Evolutionary conservation across 2,797 vertebrate species (phyloP), one percentile per base, ranked within the genome.

Genomic region (Rousettus madagascariensis): DNA sequence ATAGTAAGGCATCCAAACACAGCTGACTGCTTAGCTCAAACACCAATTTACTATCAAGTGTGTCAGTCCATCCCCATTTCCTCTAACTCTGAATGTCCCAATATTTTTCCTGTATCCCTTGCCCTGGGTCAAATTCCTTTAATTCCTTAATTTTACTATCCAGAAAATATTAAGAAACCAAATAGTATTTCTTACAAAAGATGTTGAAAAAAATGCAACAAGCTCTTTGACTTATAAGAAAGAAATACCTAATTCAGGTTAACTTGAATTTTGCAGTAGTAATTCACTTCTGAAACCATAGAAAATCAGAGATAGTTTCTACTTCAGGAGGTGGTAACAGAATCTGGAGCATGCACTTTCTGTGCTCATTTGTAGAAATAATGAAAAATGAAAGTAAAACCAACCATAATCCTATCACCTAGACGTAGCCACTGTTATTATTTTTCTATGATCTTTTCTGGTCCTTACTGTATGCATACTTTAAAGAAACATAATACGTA

Each of bases 301-400:
- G 61, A 90, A 95, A 94, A 93, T 53, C 38, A 91, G 79, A 79
- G 41, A 51, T 57, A 63, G 55, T 85, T 92, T 82, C 33, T 75
- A 41, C 55, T 92, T 92, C 53, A 91, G 61, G 17, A 95, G 28
- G 16, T 86, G 22, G 51, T 65, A 83, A 86, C 17, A 91, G 75
- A 91, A 49, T 78, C 26, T 46, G 55, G 43, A 63, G 36, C 63
- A 78, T 53, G 4, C 9, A 85, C 28, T 75, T 24, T 82, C 22
- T 43, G 33, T 57, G 22, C 26, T 96, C 36, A 68, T 79, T 53
- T 96, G 95, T 84, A 49, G 53, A 96, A 93, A 95, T 51, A 83
- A 33, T 83, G 65, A 91, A 91, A 92, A 94, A 71, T 82, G 59
- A 95, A 88, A 85, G 59, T 78, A 66, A 94, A 92, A 95, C 15